Evolutionary conservation across 2,888 invertebrate species (phyloP), one percentile per base, ranked within the genome.

Genomic region (Dryococelus australis): DNA sequence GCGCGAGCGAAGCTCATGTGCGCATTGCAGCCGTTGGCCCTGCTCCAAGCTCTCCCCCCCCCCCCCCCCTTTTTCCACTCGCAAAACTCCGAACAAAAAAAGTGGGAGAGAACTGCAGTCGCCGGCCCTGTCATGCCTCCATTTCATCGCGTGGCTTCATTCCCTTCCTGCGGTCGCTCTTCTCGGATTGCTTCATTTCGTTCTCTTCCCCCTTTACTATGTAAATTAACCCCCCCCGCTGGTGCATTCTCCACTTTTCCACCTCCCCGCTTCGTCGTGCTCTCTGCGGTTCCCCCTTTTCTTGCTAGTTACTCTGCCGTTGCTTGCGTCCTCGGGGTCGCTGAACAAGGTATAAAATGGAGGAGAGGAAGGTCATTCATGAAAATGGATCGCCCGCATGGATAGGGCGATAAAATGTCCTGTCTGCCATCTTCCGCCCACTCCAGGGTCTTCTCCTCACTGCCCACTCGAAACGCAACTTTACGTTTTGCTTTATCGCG

Each of bases 181-280:
- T 35, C 80, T 88, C 35, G 27, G 53, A 35, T 53, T 78, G 13
- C 84, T 51, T 43, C 13, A 65, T n/a, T 47, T 79, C 20, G 84
- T 84, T 16, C 4, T 78, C 35, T 35, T 35, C 27, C 24, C 85
- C 43, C 87, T 90, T 24, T 89, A 89, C 79, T 89, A 90, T 35
- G 35, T 35, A 35, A 35, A 35, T 35, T 35, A 35, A 35, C 35
- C 35, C 35, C 35, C 35, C 35, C 35, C 4, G 35, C 35, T 35
- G 35, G 35, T 35, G 35, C 35, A 35, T 4, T 35, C 35, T 1
- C 35, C 35, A 35, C 35, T 35, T 35, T 35, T 43, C 90, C 90
- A 8, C 90, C 89, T 84, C 90, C 90, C 85, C 89, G 89, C 85
- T 90, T 90, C 88, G 35, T 90, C 90, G 87, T 89, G 88, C 85